Conservation (phyloP, 92 coral and sea anemone species). For the Porites cylindrica region DNA sequence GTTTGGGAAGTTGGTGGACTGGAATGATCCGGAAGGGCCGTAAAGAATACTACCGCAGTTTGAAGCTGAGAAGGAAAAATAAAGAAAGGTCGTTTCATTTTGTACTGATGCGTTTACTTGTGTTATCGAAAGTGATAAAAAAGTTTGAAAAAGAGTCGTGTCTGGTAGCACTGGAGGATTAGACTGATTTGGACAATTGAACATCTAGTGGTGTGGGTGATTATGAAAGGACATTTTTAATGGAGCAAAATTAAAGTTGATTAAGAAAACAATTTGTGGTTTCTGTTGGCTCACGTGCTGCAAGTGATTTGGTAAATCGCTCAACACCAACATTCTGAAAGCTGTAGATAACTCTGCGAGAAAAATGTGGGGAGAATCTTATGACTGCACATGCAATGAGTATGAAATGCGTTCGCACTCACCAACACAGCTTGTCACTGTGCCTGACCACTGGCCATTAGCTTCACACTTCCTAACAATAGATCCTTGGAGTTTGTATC, state of each 20-base stretch:
- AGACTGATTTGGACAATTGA: not conserved
- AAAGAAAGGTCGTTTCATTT: not conserved
- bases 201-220: not conserved
- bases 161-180: not conserved
- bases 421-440: slow-evolving; percentile 82
- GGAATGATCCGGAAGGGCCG: slow-evolving; percentile 90
- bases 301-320: too few relatives aligned
- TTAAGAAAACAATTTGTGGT: too few relatives aligned
- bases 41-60: slow-evolving; percentile 85
- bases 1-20: slow-evolving; percentile 94
- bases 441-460: slow-evolving; percentile 93
- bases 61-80: slow-evolving; percentile 58
- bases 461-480: slow-evolving; percentile 81
- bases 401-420: slow-evolving; percentile 17
- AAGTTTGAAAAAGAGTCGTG: not conserved
- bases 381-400: too few relatives aligned
- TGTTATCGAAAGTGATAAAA: not conserved
- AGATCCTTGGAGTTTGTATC: slow-evolving; percentile 92
- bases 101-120: not conserved
- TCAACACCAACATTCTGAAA: too few relatives aligned
- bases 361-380: too few relatives aligned
- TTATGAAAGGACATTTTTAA: not conserved
- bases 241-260: too few relatives aligned
- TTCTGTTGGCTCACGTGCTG: too few relatives aligned
- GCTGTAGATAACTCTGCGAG: not conserved